These are phyloP conservation scores for Aphaenogaster floridana DNA, from an alignment of 1,140 invertebrate genomes.

Conservation along the genomic window DNA sequence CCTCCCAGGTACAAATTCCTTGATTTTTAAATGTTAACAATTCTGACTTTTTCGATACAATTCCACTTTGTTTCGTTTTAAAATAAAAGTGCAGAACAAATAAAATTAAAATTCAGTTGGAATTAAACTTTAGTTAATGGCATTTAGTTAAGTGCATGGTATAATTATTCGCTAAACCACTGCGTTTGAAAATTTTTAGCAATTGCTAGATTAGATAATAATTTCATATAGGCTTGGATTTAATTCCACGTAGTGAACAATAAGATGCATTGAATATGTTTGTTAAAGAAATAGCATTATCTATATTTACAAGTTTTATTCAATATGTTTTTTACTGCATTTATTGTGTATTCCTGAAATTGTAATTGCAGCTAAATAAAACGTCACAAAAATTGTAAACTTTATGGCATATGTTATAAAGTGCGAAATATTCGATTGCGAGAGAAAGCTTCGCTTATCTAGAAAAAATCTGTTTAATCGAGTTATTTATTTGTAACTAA, in stretches of 20 bases:
- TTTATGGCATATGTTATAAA: not conserved
- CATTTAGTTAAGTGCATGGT: not conserved
- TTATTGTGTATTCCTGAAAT: not conserved
- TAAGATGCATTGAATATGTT: not conserved
- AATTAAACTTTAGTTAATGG: not conserved
- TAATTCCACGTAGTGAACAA: not conserved
- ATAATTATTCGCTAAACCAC: not conserved
- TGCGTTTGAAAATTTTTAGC: not conserved
- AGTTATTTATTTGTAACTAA: not conserved
- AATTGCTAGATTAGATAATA: not conserved
- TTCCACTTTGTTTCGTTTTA: not conserved
- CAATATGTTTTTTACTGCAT: not conserved
- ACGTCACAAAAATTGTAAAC: not conserved
- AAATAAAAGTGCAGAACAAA: not conserved
- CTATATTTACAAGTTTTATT: not conserved
- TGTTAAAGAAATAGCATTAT: not conserved
- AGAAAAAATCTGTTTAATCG: not conserved
- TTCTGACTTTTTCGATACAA: not conserved
- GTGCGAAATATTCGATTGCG: not conserved
- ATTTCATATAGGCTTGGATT: not conserved
- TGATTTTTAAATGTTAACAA: constrained; percentile 1
- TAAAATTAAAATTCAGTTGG: not conserved
- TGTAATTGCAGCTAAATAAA: not conserved
- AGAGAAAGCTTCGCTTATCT: not conserved
- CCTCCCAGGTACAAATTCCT: not conserved